Percentiles rank a stretch among this genome's conserved stretches.
phyloP scores from a whole-genome alignment of 2,888 invertebrate species.

The Phasia obesa region DNA sequence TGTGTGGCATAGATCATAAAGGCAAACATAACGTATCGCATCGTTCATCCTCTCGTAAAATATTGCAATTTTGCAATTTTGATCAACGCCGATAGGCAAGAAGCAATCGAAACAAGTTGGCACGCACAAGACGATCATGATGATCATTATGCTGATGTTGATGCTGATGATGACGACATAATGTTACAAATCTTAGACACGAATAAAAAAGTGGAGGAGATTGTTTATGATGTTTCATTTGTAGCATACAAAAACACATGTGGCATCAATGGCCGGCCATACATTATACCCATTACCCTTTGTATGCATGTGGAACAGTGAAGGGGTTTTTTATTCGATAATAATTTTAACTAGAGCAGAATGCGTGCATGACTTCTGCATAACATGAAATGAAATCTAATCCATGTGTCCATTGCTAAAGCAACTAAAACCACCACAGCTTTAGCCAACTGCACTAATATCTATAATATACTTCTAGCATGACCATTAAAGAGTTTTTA shows the following conservation, averaged over 20 bases:
- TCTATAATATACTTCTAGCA: slow-evolving; percentile 19
- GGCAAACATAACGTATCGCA: slow-evolving; percentile 43
- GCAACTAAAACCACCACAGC: slow-evolving; percentile 6
- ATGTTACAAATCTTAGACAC: slow-evolving; percentile 3
- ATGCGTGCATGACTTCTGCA: slow-evolving; percentile 63
- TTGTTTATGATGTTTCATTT: slow-evolving; percentile 41
- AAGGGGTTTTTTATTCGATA: slow-evolving; percentile 42
- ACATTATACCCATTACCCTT: neutral
- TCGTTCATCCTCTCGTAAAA: slow-evolving; percentile 68
- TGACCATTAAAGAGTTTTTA: slow-evolving; percentile 52
- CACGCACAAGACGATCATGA: slow-evolving; percentile 60
- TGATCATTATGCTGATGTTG: slow-evolving; percentile 22
- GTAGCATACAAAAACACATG: slow-evolving; percentile 5
- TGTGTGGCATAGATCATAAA: slow-evolving; percentile 62
- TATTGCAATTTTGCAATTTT: slow-evolving; percentile 70
- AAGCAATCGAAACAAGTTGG: slow-evolving; percentile 65
- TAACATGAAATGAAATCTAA: slow-evolving; percentile 64
- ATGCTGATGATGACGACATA: slow-evolving; percentile 23
- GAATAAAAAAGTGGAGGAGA: slow-evolving; percentile 57
- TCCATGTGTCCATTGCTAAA: slow-evolving; percentile 54
- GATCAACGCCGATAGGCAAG: slow-evolving; percentile 69
- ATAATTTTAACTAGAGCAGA: slow-evolving; percentile 61
- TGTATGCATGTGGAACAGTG: slow-evolving; percentile 4
- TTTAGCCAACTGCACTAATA: slow-evolving; percentile 4
- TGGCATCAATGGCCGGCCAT: slow-evolving; percentile 28